phyloP scores from a whole-genome alignment of 2,888 invertebrate species.

The Dasysyrphus tricinctus region DNA sequence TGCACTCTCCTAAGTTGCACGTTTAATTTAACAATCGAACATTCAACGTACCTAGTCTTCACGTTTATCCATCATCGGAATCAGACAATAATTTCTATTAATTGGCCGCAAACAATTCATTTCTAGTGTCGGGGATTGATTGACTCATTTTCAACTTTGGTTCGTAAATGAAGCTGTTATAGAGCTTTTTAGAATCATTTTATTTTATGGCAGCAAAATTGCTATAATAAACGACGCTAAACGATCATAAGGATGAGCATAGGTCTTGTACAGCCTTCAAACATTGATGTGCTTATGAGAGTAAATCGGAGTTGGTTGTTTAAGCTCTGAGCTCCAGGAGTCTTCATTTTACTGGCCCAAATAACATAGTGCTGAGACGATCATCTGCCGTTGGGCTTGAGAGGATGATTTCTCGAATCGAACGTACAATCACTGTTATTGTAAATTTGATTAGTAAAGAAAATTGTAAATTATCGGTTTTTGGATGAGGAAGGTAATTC shows the following conservation, averaged over 20 bases:
- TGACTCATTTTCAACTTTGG: slow-evolving; percentile 66
- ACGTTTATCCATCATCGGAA: slow-evolving; percentile 22
- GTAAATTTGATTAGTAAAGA: slow-evolving; percentile 50
- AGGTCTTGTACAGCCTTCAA: slow-evolving; percentile 14
- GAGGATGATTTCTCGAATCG: slow-evolving; percentile 32
- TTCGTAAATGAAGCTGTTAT: slow-evolving; percentile 63
- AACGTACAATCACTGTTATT: slow-evolving; percentile 53
- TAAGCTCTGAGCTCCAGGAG: slow-evolving; percentile 25
- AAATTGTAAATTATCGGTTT: slow-evolving; percentile 17
- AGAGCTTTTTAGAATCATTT: slow-evolving; percentile 22
- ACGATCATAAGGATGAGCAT: slow-evolving; percentile 39
- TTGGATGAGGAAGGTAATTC: slow-evolving; percentile 1
- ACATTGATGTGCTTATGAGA: background rate
- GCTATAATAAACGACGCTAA: slow-evolving; percentile 55
- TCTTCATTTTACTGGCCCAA: slow-evolving; percentile 61
- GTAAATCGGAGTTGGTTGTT: background rate
- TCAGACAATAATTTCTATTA: slow-evolving; percentile 63
- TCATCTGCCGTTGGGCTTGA: slow-evolving; percentile 30
- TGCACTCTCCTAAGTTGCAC: slow-evolving; percentile 41
- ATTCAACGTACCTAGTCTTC: background rate
- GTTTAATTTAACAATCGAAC: slow-evolving; percentile 25
- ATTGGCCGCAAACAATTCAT: slow-evolving; percentile 67
- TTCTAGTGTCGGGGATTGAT: slow-evolving; percentile 63
- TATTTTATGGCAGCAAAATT: slow-evolving; percentile 61
- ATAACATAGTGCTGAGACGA: slow-evolving; percentile 54